Evolutionary conservation across 2,113 vertebrate genomes (phyloP).

Genomic region (Rhea pennata): DNA sequence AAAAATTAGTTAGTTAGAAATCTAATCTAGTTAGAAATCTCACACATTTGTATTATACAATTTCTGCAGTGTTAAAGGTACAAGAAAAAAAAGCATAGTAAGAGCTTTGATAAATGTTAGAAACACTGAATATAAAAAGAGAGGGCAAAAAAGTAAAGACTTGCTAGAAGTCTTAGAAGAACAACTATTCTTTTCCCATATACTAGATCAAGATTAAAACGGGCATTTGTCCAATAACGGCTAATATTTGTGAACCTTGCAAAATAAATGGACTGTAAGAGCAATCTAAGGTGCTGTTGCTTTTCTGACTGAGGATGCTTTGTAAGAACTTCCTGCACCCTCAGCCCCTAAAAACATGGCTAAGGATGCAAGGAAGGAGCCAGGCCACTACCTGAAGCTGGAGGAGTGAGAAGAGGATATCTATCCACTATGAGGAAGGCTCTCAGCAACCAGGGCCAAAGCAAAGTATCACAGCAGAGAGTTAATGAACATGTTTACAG

Average conservation of each 20-base stretch:
- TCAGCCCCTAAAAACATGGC: fast-evolving
- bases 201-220: not conserved
- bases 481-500: not conserved
- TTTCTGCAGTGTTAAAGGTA: not conserved
- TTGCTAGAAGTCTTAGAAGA: not conserved
- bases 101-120: not conserved
- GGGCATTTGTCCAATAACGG: not conserved
- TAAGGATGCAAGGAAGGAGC: not conserved
- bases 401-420: not conserved
- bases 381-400: not conserved
- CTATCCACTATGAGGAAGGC: not conserved
- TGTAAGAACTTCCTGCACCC: not conserved
- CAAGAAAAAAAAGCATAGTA: not conserved
- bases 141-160: not conserved
- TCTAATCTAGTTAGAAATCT: too few relatives aligned
- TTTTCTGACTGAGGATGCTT: not conserved
- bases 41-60: not conserved
- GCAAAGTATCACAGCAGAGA: not conserved
- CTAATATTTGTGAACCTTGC: not conserved
- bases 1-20: not conserved
- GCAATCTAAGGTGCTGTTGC: not conserved
- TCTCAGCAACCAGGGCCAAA: not conserved
- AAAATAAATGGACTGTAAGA: not conserved
- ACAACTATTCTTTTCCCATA: not conserved
- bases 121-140: not conserved